Evolutionary conservation across 2,888 invertebrate species (phyloP), one percentile per base, ranked within the genome.

Genomic region (Abrostola triplasia): DNA sequence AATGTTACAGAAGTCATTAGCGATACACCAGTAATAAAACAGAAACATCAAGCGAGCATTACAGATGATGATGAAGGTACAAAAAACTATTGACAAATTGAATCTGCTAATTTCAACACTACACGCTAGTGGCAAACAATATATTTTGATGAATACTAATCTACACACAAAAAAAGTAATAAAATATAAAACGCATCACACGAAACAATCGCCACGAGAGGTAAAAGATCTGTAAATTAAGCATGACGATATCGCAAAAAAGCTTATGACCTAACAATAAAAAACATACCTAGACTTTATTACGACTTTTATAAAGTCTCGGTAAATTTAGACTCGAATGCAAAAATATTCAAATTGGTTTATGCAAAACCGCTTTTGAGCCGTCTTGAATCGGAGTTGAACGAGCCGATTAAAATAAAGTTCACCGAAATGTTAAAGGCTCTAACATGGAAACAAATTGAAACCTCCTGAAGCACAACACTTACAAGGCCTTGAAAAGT

Each of bases 11-110:
- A 77, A 79, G 84, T 85, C 86, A 92, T 92, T 91, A 90, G 81
- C 79, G 73, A 68, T 76, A 79, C 75, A 75, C 76, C 69, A 71
- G 81, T 79, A 85, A 86, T 88, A 90, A 88, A 89, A 87, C 81
- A 85, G 78, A 88, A 80, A 84, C 87, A 84, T 44, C 77, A 76
- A 66, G 67, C 74, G 70, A 77, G 76, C 76, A 76, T 80, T 79
- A 76, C 73, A 84, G 76, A 85, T 82, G 85, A 87, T 79, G 81
- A 85, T 77, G 82, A 85, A 71, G 73, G 73, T 76, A 84, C 87
- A 92, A 92, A 92, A 24, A 92, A 92, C 82, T 81, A 77, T 81
- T 88, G 89, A 93, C 86, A 90, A 92, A 92, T 91, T 90, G 86
- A 89, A 87, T 85, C 76, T 79, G 82, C 82, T 87, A 88, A 88